These are phyloP conservation scores for Cryptocephalus moraei DNA, from an alignment of 2,888 invertebrate genomes.

Conservation along the genomic window DNA sequence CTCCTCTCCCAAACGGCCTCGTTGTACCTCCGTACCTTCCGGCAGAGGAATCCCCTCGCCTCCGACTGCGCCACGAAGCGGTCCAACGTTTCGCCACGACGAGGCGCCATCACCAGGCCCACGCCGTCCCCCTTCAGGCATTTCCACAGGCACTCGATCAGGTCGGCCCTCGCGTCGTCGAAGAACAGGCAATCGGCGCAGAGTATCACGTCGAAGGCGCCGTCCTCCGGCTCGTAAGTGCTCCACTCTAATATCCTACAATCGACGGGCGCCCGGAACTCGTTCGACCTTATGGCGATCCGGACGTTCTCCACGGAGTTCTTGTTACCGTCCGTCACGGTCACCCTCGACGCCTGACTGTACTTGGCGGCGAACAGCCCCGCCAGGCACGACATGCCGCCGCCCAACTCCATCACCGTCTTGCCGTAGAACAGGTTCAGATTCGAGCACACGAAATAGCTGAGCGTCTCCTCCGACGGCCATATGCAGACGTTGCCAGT, in stretches of 20 bases:
- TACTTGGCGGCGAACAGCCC: slow-evolving; percentile 64
- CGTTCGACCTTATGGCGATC: slow-evolving; percentile 54
- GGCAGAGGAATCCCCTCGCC: slow-evolving; percentile 47
- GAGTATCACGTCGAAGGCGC: slow-evolving; percentile 58
- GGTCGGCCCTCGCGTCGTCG: slow-evolving; percentile 57
- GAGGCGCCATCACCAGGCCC: slow-evolving; percentile 67
- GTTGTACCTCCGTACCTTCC: slow-evolving; percentile 51
- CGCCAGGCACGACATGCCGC: slow-evolving; percentile 76
- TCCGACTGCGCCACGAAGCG: slow-evolving; percentile 54
- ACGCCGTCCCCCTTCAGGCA: slow-evolving; percentile 51
- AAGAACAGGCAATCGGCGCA: slow-evolving; percentile 76
- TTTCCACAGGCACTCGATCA: slow-evolving; percentile 57
- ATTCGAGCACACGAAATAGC: slow-evolving; percentile 57
- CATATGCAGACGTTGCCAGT: slow-evolving; percentile 72
- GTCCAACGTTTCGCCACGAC: slow-evolving; percentile 59
- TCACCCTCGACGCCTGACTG: slow-evolving; percentile 50
- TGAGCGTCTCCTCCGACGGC: slow-evolving; percentile 69
- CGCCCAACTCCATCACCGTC: slow-evolving; percentile 66
- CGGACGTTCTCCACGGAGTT: slow-evolving; percentile 63
- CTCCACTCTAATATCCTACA: slow-evolving; percentile 44
- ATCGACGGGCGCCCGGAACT: slow-evolving; percentile 43
- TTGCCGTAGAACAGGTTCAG: slow-evolving; percentile 53
- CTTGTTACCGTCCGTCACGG: slow-evolving; percentile 70
- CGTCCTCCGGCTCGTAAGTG: slow-evolving; percentile 22
- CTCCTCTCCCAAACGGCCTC: slow-evolving; percentile 58